phyloP scores from a whole-genome alignment of 2,113 vertebrate genomes.

The Eonycteris spelaea region DNA sequence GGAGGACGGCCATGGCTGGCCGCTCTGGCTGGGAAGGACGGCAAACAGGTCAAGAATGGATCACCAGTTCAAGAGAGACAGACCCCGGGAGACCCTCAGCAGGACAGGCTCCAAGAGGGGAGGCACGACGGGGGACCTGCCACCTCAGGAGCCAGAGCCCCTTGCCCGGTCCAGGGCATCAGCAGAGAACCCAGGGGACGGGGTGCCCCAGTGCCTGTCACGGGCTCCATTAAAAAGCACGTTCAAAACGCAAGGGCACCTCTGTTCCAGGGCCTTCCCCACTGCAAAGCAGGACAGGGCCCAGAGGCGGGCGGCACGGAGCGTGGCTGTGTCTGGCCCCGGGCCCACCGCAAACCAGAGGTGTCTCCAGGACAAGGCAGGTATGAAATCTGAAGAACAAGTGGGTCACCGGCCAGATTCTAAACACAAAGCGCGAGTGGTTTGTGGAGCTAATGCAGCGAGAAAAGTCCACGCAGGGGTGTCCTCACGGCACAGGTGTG shows the following conservation, averaged over 20 bases:
- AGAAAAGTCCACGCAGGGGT: neutral
- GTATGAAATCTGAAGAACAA: neutral
- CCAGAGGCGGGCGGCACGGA: no score
- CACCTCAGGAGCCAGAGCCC: no score
- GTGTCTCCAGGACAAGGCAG: neutral
- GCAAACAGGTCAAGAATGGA: neutral
- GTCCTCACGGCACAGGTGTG: neutral
- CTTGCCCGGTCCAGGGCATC: neutral
- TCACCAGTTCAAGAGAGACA: no score
- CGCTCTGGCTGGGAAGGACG: no score
- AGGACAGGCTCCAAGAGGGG: neutral
- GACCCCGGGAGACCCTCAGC: neutral
- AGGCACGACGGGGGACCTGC: neutral
- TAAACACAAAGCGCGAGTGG: neutral
- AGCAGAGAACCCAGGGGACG: neutral
- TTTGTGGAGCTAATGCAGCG: neutral
- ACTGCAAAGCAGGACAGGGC: neutral
- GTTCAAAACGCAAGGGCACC: neutral
- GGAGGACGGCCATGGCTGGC: neutral
- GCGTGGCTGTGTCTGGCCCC: no score
- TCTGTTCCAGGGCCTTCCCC: neutral
- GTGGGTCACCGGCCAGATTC: no score
- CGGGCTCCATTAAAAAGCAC: neutral
- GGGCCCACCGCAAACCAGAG: neutral
- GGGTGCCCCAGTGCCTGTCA: neutral